Conservation (phyloP, 2,113 vertebrate genomes). For the Brevimyrus niger region DNA sequence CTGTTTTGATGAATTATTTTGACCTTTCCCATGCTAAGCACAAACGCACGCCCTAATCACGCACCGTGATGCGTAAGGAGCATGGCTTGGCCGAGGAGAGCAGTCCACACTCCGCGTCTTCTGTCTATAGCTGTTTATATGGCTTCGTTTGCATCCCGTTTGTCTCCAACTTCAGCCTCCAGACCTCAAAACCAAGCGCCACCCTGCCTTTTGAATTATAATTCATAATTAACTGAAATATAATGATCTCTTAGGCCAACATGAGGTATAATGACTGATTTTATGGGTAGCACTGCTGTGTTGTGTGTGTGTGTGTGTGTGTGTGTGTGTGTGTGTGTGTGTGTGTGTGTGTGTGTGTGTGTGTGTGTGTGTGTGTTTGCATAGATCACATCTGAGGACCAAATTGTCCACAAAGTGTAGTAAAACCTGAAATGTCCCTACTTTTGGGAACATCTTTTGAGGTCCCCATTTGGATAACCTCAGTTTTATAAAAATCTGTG, state of each 20-base stretch:
- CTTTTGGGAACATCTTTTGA: too few relatives aligned
- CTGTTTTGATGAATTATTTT: conserved; percentile 63
- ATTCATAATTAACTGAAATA: neutral
- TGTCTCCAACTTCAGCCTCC: neutral
- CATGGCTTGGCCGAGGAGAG: conserved; percentile 39
- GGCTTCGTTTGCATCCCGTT: neutral
- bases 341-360: neutral
- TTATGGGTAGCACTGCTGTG: neutral
- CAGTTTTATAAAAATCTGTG: too few relatives aligned
- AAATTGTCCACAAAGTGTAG: too few relatives aligned
- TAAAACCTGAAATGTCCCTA: too few relatives aligned
- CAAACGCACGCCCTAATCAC: conserved; percentile 50
- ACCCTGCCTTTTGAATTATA: neutral
- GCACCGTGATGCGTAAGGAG: conserved; percentile 60
- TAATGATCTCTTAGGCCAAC: neutral
- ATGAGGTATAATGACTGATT: neutral
- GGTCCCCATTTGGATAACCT: too few relatives aligned
- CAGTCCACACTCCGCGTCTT: neutral
- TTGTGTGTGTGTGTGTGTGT: neutral
- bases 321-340: neutral
- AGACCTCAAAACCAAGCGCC: neutral
- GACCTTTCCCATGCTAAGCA: conserved; percentile 71
- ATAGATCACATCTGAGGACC: too few relatives aligned
- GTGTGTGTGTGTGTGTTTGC: neutral
- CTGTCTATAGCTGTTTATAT: conserved; percentile 18